These are phyloP conservation scores for Lacerta bilineata DNA, from an alignment of 2,797 vertebrate species.

Conservation along the genomic window DNA sequence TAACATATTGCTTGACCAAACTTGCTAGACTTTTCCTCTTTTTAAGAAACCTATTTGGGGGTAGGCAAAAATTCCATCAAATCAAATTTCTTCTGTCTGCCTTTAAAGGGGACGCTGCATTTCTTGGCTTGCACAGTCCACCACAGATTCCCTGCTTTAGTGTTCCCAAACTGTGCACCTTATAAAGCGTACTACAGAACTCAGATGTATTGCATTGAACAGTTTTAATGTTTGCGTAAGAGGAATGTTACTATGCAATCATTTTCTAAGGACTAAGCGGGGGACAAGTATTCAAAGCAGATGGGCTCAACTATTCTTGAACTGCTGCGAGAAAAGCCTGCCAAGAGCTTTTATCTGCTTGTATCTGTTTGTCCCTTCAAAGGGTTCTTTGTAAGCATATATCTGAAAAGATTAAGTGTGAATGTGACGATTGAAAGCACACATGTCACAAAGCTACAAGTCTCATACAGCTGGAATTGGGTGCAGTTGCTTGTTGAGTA, in stretches of 20 bases:
- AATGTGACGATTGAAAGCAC: background rate
- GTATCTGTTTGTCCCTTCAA: background rate
- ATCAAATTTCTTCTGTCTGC: background rate
- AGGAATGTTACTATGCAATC: constrained; percentile 32
- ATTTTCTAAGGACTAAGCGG: constrained; percentile 8
- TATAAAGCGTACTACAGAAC: constrained; percentile 39
- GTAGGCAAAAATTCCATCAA: constrained; percentile 21
- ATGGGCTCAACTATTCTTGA: background rate
- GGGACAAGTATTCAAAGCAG: background rate
- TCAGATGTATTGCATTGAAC: constrained; percentile 44
- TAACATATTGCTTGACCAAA: constrained; percentile 72
- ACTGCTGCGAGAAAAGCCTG: background rate
- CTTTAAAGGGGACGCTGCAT: background rate
- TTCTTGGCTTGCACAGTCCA: background rate
- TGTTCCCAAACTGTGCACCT: background rate
- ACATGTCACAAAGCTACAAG: background rate
- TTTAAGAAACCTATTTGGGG: constrained; percentile 58
- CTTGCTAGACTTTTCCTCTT: constrained; percentile 45
- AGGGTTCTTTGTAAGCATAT: background rate
- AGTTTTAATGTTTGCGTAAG: constrained; percentile 50
- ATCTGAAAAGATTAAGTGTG: background rate
- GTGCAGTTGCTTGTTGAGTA: background rate
- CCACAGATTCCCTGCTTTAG: background rate
- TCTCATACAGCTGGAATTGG: background rate
- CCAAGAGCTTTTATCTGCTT: no score